These are phyloP conservation scores for Clivina fossor DNA, from an alignment of 2,888 invertebrate genomes.

Conservation along the genomic window DNA sequence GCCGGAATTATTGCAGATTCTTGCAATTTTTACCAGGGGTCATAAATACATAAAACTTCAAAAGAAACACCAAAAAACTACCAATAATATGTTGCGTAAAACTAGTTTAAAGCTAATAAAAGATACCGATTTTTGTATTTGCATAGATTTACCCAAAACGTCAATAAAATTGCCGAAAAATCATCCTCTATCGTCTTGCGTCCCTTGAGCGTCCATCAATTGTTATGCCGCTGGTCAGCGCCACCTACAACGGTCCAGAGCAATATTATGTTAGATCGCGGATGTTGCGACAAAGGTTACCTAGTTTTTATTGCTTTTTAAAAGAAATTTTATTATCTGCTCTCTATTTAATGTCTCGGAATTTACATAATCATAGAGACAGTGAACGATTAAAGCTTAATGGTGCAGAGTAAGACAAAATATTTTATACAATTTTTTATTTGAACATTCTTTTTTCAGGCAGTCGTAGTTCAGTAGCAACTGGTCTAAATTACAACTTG, in stretches of 20 bases:
- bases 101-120: no score
- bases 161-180: conserved; percentile 15
- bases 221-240: no score
- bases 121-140: no score
- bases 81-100: background rate
- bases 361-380: conserved; percentile 20
- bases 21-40: no score
- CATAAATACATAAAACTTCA: conserved; percentile 4
- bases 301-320: conserved; percentile 22
- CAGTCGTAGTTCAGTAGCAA: background rate
- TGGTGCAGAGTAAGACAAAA: no score
- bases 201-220: no score
- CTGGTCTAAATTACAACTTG: background rate
- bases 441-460: background rate
- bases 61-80: conserved; percentile 7
- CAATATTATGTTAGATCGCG: conserved; percentile 5
- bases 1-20: no score
- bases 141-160: conserved; percentile 8
- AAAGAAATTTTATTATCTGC: conserved; percentile 7
- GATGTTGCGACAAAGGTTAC: conserved; percentile 25
- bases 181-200: no score
- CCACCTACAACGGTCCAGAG: background rate
- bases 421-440: background rate
- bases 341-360: conserved; percentile 8
- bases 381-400: no score